These are phyloP conservation scores for Panorpa germanica DNA, from an alignment of 2,888 invertebrate species.

Conservation along the genomic window DNA sequence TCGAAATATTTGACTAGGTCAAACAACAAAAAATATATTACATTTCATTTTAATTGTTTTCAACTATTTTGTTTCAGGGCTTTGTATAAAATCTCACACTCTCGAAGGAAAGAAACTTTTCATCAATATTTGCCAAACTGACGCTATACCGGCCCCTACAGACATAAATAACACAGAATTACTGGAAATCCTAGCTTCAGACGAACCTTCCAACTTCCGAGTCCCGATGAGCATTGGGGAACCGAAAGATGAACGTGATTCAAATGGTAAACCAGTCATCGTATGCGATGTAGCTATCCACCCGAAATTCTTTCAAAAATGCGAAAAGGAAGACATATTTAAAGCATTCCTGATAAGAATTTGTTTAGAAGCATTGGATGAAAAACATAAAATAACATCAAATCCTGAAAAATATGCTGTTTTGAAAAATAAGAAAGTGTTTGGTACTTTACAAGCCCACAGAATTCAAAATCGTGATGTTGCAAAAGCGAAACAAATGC, in stretches of 20 bases:
- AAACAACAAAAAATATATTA: too few relatives aligned
- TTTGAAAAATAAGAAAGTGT: constrained; percentile 51
- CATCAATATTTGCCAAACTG: constrained; percentile 68
- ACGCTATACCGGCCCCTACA: constrained; percentile 51
- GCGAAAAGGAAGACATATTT: constrained; percentile 48
- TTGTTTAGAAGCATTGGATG: constrained; percentile 56
- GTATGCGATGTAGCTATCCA: constrained; percentile 76
- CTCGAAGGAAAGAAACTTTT: constrained; percentile 53
- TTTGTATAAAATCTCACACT: constrained; percentile 59
- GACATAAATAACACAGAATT: constrained; percentile 54
- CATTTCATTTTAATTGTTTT: too few relatives aligned
- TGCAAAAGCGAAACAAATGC: constrained; percentile 34
- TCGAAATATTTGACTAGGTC: too few relatives aligned
- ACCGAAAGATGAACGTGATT: constrained; percentile 57
- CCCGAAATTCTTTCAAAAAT: constrained; percentile 55
- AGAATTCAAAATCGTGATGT: constrained; percentile 52
- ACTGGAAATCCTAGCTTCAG: constrained; percentile 42
- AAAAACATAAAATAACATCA: constrained; percentile 57
- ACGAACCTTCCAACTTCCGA: constrained; percentile 49
- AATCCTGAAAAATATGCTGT: constrained; percentile 43
- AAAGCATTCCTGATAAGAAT: constrained; percentile 63
- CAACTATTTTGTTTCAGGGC: constrained; percentile 36
- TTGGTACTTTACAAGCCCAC: constrained; percentile 55
- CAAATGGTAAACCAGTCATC: constrained; percentile 48
- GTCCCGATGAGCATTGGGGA: constrained; percentile 86